These are phyloP conservation scores for Drosophila kohkoa DNA, from an alignment of 1,140 invertebrate species.

Conservation along the genomic window DNA sequence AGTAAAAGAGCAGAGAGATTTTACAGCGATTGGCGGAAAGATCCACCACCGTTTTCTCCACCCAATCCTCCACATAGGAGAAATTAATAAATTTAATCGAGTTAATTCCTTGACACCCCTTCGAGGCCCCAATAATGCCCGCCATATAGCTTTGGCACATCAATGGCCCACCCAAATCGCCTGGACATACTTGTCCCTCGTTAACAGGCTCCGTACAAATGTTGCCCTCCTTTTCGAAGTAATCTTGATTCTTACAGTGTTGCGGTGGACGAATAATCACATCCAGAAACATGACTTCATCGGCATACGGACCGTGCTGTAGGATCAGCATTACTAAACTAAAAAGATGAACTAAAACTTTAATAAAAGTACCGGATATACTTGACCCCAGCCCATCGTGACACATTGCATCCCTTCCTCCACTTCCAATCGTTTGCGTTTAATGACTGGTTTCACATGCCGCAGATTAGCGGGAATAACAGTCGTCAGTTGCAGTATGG, in stretches of 20 bases:
- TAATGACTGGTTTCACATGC: conserved; percentile 27
- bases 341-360: neutral
- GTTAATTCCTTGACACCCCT: conserved; percentile 8
- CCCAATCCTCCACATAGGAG: conserved; percentile 19
- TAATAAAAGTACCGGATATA: conserved; percentile 47
- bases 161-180: conserved; percentile 63
- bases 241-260: neutral
- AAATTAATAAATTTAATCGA: conserved; percentile 55
- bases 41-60: neutral
- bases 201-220: conserved; percentile 33
- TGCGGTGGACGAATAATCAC: neutral
- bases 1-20: neutral
- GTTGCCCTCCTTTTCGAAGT: neutral
- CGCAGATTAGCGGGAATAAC: conserved; percentile 37
- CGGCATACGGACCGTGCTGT: conserved; percentile 62
- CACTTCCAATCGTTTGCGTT: neutral
- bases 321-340: neutral
- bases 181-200: conserved; percentile 39
- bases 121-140: conserved; percentile 54
- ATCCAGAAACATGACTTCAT: conserved; percentile 53
- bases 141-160: conserved; percentile 35
- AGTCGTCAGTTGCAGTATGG: conserved; percentile 26
- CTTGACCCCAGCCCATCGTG: conserved; percentile 66
- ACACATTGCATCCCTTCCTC: neutral
- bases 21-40: neutral